A percentile compares a stretch with the other conserved stretches of the same genome.
Conservation (phyloP, 2,113 vertebrate genomes). For the Hyperoodon ampullatus region DNA sequence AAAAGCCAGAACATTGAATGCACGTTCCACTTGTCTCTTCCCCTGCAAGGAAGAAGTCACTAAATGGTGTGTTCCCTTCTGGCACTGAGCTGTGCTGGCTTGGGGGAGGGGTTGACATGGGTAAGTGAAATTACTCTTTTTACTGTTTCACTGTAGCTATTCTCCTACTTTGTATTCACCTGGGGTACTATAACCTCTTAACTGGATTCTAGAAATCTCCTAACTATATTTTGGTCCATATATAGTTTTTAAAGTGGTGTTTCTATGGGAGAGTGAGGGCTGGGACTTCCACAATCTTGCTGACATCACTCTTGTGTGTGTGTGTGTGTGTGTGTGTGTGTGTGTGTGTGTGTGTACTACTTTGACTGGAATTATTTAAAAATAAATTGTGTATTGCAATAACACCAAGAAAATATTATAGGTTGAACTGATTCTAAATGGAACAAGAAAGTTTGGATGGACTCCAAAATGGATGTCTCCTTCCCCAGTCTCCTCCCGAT, state of each 20-base stretch:
- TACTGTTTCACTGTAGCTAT: background rate
- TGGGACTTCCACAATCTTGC: background rate
- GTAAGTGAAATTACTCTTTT: background rate
- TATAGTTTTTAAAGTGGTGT: background rate
- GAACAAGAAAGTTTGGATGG: background rate
- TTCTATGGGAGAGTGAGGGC: background rate
- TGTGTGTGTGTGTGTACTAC: background rate
- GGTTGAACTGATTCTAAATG: background rate
- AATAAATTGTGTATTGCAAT: constrained; percentile 3
- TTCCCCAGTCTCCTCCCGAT: background rate
- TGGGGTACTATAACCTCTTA: background rate
- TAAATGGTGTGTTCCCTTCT: background rate
- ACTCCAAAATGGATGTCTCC: background rate
- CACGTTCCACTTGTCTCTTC: background rate
- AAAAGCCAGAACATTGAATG: background rate
- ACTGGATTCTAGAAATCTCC: background rate
- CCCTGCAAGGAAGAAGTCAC: background rate
- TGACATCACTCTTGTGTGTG: background rate
- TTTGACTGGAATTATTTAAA: background rate
- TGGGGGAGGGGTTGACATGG: background rate
- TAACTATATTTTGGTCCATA: background rate
- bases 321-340: background rate
- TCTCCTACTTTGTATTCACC: background rate
- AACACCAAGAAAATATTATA: background rate
- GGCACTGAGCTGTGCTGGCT: background rate